Evolutionary conservation across 2,113 vertebrate species (phyloP).

Genomic region (Gymnorhina tibicen): DNA sequence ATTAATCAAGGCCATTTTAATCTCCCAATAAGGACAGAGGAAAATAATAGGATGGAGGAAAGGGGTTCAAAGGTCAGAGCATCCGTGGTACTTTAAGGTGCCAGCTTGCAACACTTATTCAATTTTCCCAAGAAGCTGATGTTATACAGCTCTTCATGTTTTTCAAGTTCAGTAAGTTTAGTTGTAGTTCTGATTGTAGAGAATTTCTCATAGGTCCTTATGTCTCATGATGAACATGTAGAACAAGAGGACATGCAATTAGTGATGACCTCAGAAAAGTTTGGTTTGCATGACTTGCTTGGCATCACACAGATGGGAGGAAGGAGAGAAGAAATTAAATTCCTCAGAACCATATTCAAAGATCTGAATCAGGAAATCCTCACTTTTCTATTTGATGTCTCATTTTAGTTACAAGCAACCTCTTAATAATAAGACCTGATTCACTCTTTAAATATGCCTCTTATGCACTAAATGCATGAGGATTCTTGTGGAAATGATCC

Average conservation of each 20-base stretch:
- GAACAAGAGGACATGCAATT: not conserved
- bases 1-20: not conserved
- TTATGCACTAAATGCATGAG: not conserved
- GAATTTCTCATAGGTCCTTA: not conserved
- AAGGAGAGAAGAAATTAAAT: not conserved
- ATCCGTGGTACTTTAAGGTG: not conserved
- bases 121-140: not conserved
- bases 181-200: not conserved
- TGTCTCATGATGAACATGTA: not conserved
- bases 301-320: not conserved
- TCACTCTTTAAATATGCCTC: not conserved
- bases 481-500: not conserved
- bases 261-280: not conserved
- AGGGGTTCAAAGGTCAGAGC: not conserved
- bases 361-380: not conserved
- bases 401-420: not conserved
- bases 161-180: not conserved
- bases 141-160: not conserved
- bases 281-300: not conserved
- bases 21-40: no score
- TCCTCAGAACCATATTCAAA: not conserved
- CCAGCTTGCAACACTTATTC: not conserved
- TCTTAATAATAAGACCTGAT: not conserved
- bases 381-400: not conserved
- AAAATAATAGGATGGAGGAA: not conserved